Evolutionary conservation across 2,888 invertebrate genomes (phyloP).

Genomic region (Elegia similella): DNA sequence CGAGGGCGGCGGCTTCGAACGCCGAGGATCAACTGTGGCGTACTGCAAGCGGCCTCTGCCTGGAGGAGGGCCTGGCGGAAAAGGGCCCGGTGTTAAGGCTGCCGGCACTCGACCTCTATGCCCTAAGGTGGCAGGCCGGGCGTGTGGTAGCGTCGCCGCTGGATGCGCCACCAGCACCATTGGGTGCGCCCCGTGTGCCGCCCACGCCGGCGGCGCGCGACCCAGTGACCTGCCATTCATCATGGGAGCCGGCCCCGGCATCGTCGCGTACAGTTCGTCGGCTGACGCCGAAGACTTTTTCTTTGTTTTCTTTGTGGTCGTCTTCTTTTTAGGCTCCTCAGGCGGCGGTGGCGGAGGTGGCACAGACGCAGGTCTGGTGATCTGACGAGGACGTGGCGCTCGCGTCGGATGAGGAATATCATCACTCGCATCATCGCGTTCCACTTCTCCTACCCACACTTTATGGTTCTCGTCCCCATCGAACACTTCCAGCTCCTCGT

Average conservation of each 20-base stretch:
- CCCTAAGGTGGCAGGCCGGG: constrained; percentile 74
- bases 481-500: constrained; percentile 91
- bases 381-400: constrained; percentile 90
- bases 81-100: constrained; percentile 73
- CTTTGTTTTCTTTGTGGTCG: constrained; percentile 79
- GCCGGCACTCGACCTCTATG: constrained; percentile 83
- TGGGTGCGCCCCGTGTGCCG: constrained; percentile 55
- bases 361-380: constrained; percentile 89
- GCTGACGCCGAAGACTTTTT: constrained; percentile 81
- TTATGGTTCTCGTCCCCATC: constrained; percentile 97
- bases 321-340: constrained; percentile 84
- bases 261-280: constrained; percentile 81
- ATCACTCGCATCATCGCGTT: constrained; percentile 89
- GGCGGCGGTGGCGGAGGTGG: constrained; percentile 91
- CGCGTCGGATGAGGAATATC: constrained; percentile 82
- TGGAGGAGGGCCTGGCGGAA: constrained; percentile 59
- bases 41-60: constrained; percentile 77
- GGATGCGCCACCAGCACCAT: constrained; percentile 77
- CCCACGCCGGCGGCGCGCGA: constrained; percentile 72
- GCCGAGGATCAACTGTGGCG: constrained; percentile 84
- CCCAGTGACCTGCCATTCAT: constrained; percentile 72
- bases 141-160: constrained; percentile 69
- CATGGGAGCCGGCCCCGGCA: constrained; percentile 73
- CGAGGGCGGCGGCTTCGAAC: constrained; percentile 83
- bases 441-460: constrained; percentile 93